A percentile compares a stretch with the other conserved stretches of the same genome.
Evolutionary conservation across 2,797 vertebrate genomes (phyloP).

Genomic region (Eulemur albifrons): DNA sequence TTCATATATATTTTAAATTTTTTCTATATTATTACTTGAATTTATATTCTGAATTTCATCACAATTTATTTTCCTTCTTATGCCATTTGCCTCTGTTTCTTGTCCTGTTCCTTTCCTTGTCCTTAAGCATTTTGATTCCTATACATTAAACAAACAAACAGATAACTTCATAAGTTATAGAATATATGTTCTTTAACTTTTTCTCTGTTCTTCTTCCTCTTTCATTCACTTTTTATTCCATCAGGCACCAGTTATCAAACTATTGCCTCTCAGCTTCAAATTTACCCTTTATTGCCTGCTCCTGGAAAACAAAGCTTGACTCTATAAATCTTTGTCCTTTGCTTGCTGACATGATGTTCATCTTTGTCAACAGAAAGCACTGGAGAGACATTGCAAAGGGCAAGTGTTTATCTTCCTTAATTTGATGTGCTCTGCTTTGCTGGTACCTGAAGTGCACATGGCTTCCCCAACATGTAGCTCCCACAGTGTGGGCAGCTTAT

Average conservation of each 20-base stretch:
- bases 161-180: neutral
- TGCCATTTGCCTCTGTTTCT: neutral
- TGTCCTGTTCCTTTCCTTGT: neutral
- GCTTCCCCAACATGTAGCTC: neutral
- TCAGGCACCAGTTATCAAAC: neutral
- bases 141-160: neutral
- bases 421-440: too few species aligned
- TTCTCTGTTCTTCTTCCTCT: neutral
- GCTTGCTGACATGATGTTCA: too few species aligned
- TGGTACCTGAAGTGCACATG: neutral
- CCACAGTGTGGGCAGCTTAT: neutral
- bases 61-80: neutral
- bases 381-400: neutral
- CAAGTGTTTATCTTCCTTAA: neutral
- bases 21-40: neutral
- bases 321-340: neutral
- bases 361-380: neutral
- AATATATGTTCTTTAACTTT: neutral
- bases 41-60: neutral
- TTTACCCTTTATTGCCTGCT: neutral
- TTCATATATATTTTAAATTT: neutral
- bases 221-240: neutral
- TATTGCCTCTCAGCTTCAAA: neutral
- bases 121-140: neutral
- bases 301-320: neutral